Percentiles rank a stretch among this genome's conserved stretches.
Evolutionary conservation across 2,797 vertebrate genomes (phyloP).

Genomic region (Syngnathus rostellatus): DNA sequence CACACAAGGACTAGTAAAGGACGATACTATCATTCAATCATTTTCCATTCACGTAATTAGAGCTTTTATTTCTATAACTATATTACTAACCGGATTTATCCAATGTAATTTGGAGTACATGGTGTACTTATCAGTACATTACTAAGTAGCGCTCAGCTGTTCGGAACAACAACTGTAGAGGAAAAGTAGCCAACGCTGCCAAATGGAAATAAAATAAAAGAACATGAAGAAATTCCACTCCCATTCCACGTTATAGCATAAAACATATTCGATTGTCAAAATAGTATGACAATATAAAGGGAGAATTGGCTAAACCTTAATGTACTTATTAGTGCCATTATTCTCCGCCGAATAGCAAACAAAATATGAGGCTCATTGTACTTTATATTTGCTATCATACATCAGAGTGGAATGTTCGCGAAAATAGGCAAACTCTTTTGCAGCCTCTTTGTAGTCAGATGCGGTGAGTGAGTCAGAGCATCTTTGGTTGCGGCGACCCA

Average conservation of each 20-base stretch:
- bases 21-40: too few relatives aligned
- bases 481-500: conserved; percentile 44
- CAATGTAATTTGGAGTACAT: fast-evolving
- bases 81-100: fast-evolving
- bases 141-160: conserved; percentile 56
- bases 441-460: neutral
- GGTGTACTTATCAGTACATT: neutral
- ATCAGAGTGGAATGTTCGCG: neutral
- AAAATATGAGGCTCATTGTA: neutral
- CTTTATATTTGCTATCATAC: neutral
- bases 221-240: too few relatives aligned
- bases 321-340: neutral
- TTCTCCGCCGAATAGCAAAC: neutral
- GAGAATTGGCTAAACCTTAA: neutral
- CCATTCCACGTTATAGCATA: too few relatives aligned
- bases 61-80: neutral
- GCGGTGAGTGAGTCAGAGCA: conserved; percentile 34
- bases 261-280: neutral
- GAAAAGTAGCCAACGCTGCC: conserved; percentile 7
- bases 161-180: conserved; percentile 47
- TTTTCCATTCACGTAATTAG: neutral
- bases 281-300: neutral
- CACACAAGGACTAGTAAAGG: neutral
- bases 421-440: neutral
- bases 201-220: conserved; percentile 27